phyloP scores from a whole-genome alignment of 2,888 invertebrate genomes.

The Melangyna quadrimaculata region DNA sequence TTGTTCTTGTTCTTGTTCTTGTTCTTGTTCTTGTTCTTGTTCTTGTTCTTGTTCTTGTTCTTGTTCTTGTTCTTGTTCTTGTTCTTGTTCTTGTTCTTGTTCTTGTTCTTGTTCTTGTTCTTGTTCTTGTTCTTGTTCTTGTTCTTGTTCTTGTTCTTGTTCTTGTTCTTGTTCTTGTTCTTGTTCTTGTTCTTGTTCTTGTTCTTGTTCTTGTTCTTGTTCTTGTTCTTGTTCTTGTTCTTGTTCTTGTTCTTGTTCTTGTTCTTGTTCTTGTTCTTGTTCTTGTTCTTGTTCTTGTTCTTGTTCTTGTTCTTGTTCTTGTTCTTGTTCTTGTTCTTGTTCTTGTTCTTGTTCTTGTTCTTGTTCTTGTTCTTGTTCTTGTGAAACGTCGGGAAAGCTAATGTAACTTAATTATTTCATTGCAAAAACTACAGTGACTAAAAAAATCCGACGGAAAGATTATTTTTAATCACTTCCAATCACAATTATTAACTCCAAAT shows the following conservation, averaged over 20 bases:
- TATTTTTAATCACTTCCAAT: too few relatives aligned
- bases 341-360: conserved; percentile 54
- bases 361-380: conserved; percentile 71
- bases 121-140: conserved; percentile 70
- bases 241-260: conserved; percentile 36
- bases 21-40: conserved; percentile 60
- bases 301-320: conserved; percentile 76
- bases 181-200: conserved; percentile 83
- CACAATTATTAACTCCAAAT: too few relatives aligned
- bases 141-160: conserved; percentile 75
- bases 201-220: conserved; percentile 82
- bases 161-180: conserved; percentile 80
- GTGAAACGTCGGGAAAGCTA: too few relatives aligned
- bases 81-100: too few relatives aligned
- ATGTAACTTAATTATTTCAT: too few relatives aligned
- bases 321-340: conserved; percentile 75
- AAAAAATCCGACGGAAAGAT: too few relatives aligned
- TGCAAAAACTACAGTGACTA: too few relatives aligned
- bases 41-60: conserved; percentile 63
- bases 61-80: conserved; percentile 72
- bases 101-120: too few relatives aligned
- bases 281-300: conserved; percentile 69
- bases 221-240: conserved; percentile 83
- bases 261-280: conserved; percentile 37
- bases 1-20: conserved; percentile 68